phyloP scores from a whole-genome alignment of 2,113 vertebrate genomes.

The Clarias macrocephalus region DNA sequence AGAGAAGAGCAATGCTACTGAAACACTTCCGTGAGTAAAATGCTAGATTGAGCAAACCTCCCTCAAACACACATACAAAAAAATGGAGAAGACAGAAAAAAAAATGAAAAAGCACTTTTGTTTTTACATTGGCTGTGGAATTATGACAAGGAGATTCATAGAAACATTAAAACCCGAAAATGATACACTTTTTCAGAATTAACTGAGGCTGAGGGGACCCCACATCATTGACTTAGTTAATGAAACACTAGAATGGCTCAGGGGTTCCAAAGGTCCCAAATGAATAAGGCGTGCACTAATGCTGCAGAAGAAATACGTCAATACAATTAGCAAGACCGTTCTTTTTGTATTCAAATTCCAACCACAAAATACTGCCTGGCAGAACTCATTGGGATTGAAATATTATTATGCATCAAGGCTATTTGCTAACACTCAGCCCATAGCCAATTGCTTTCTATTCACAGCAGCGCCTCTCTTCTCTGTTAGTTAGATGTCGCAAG shows the following conservation, averaged over 20 bases:
- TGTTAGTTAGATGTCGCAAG: constrained; percentile 46
- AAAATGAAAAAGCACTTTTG: constrained; percentile 16
- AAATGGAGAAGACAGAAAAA: background rate
- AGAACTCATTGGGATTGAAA: constrained; percentile 38
- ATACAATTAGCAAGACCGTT: constrained; percentile 50
- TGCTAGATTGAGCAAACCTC: background rate
- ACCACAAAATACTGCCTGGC: constrained; percentile 45
- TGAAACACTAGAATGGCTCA: constrained; percentile 54
- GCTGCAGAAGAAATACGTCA: constrained; percentile 40
- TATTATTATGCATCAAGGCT: constrained; percentile 50
- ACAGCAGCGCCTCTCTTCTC: constrained; percentile 41
- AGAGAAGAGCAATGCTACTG: background rate
- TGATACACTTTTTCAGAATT: constrained; percentile 49
- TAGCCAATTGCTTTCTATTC: constrained; percentile 48
- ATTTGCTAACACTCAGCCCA: constrained; percentile 49
- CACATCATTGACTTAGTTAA: constrained; percentile 52
- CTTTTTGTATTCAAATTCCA: constrained; percentile 42
- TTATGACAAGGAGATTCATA: constrained; percentile 48
- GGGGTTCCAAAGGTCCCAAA: constrained; percentile 48
- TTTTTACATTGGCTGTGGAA: constrained; percentile 33
- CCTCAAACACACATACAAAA: background rate
- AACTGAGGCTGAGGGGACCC: constrained; percentile 39
- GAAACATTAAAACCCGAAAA: constrained; percentile 48
- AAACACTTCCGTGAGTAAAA: constrained; percentile 5
- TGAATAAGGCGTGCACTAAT: constrained; percentile 50